Base-by-base conservation (phyloP, 2,888 invertebrate genomes). In the Aporophyla lueneburgensis region DNA sequence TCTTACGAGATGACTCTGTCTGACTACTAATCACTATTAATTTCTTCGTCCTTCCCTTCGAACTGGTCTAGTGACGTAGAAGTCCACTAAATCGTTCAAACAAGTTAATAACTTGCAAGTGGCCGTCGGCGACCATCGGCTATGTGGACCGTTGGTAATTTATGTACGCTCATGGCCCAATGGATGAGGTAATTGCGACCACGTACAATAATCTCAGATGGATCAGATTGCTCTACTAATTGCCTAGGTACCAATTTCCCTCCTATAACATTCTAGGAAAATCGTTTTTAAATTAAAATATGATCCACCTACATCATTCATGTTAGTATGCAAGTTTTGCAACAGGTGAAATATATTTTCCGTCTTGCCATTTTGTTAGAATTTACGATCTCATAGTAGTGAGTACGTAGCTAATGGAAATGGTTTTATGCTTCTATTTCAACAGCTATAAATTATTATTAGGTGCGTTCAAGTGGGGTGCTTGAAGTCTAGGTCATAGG, bases 131-230 rank as follows among this genome's bases (percentile, higher is more conserved):
- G 83, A 65, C 62, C 54, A 78, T 83, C 75, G 76, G 78, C 75
- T 86, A 85, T 83, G 74, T 85, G 76, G 78, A 84, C 84, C 89
- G 89, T 89, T 85, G 79, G 82, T 91, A 91, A 92, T 91, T 90
- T 88, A 90, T 92, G 89, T 89, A 86, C 89, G 87, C 88, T 89
- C 90, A 92, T 90, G 91, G 90, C 81, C 91, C 89, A 93, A 90
- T 91, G 89, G 88, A 74, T 89, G 81, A 86, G 82, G 81, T 93
- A 93, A 94, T 94, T 92, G 89, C 90, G 62, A 83, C 80, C 81
- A 73, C 83, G 87, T 87, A 88, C 88, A 86, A 89, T 87, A 88
- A 88, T 86, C 79, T 78, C 82, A 75, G 61, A 63, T 27, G 76
- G 59, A 84, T 80, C 63, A 80, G 74, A 78, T 83, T 69, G 71